Base-by-base conservation (phyloP, 2,797 vertebrate species). In the Mormyrus proboscirostris region DNA sequence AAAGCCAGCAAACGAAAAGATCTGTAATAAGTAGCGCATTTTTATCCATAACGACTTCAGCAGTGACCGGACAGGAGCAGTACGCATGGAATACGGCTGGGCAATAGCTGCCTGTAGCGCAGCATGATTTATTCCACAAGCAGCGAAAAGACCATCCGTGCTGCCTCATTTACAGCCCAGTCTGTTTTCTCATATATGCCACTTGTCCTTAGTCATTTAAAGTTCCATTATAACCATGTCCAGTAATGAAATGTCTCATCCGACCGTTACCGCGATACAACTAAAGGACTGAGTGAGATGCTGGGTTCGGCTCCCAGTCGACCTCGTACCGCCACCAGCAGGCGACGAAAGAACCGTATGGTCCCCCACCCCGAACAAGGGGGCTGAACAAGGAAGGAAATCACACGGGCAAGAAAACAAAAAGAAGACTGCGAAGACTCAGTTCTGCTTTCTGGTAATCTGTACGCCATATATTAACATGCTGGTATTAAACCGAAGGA, bases 11-110 rank as follows among this genome's bases (percentile, higher is more conserved):
- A 79, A 90, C 38, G 49, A 90, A 87, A 50, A 90, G 88, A 62
- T 90, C 62, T 33, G 25, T 10, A 47, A 59, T 69, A 59, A 73
- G 59, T 53, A 51, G 38, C 41, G 69, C 90, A 89, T 90, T 87
- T 89, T 65, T 87, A 90, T 90, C 90, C 90, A 90, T 90, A 87
- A 65, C 89, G 89, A 55, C 12, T 44, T 50, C 55, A 65, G 33
- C 33, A 65, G 47, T 55, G 44, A 87, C 87, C 12, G 9, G 22
- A 65, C 62, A 7, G 22, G 53, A 25, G 62, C 50, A 44, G 38
- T 12, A 22, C 12, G 85, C 86, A 49, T 53, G 33, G 7, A 62
- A 59, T 62, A 86, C 88, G 79, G 88, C 65, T 82, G 14, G 65
- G 9, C 65, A 65, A 14, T 51, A 62, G 33, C 29, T 82, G 29